Percentiles rank a stretch among this genome's conserved stretches.
Conservation (phyloP, 2,113 vertebrate genomes). For the Eublepharis macularius region DNA sequence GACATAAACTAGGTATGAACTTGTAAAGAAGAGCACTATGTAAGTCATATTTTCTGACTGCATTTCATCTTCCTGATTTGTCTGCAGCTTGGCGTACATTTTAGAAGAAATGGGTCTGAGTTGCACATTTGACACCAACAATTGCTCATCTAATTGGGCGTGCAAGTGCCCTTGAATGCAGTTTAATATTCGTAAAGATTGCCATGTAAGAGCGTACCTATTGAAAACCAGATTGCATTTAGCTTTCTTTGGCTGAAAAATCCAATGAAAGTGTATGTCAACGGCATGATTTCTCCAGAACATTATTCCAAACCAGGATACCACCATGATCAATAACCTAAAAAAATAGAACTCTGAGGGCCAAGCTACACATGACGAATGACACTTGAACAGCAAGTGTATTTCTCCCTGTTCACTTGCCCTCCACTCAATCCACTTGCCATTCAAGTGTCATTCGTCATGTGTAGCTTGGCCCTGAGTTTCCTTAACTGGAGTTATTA, state of each 20-base stretch:
- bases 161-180: constrained; percentile 10
- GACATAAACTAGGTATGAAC: constrained; percentile 42
- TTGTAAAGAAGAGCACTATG: constrained; percentile 23
- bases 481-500: too few relatives aligned
- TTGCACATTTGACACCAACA: not conserved
- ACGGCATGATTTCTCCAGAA: not conserved
- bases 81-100: constrained; percentile 22
- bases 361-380: too few relatives aligned
- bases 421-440: too few relatives aligned
- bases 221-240: constrained; percentile 12
- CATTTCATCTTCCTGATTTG: constrained; percentile 12
- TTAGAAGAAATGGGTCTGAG: constrained; percentile 28
- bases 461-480: not conserved
- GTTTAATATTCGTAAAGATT: constrained; percentile 51
- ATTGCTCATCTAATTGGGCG: constrained; percentile 50
- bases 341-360: too few relatives aligned
- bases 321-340: not conserved
- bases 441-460: too few relatives aligned
- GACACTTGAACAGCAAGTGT: too few relatives aligned
- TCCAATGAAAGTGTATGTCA: not conserved
- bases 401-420: too few relatives aligned
- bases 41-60: constrained; percentile 10
- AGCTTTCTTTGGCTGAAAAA: not conserved
- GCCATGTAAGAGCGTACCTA: not conserved
- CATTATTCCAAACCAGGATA: not conserved